These are phyloP conservation scores for Rhea pennata DNA, from an alignment of 2,113 vertebrate species.

Conservation along the genomic window DNA sequence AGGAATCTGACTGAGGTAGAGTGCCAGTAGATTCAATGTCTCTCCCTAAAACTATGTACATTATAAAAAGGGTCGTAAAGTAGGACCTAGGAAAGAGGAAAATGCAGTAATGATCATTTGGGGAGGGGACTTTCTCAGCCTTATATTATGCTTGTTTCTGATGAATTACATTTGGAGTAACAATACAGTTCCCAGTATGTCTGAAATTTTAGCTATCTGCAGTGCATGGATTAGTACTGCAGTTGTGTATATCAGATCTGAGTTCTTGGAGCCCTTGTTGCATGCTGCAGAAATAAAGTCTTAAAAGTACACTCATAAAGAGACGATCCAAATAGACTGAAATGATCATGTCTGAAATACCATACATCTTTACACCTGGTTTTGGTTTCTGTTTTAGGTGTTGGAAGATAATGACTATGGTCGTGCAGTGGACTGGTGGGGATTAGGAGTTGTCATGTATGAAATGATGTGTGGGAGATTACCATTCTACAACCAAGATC, in stretches of 20 bases:
- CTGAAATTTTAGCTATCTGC: background rate
- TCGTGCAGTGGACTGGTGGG: conserved; percentile 98
- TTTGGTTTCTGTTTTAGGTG: conserved; percentile 79
- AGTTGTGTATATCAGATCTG: background rate
- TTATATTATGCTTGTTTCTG: background rate
- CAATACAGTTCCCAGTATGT: background rate
- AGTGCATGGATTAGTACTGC: background rate
- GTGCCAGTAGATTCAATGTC: background rate
- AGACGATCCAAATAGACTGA: background rate
- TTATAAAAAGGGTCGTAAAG: background rate
- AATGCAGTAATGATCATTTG: background rate
- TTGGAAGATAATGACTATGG: conserved; percentile 98
- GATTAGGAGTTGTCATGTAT: conserved; percentile 95
- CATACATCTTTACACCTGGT: background rate
- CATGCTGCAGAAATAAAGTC: background rate
- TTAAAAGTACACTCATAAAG: background rate
- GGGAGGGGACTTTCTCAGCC: background rate
- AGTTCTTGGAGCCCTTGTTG: background rate
- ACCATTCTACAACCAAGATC: conserved; percentile 98
- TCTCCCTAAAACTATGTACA: background rate
- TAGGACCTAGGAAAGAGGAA: background rate
- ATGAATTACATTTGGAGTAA: background rate
- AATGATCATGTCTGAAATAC: background rate
- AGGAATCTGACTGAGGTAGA: background rate
- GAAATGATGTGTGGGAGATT: conserved; percentile 98